Evolutionary conservation across 1,140 invertebrate genomes (phyloP).

Genomic region (Bathynomus jamesi): DNA sequence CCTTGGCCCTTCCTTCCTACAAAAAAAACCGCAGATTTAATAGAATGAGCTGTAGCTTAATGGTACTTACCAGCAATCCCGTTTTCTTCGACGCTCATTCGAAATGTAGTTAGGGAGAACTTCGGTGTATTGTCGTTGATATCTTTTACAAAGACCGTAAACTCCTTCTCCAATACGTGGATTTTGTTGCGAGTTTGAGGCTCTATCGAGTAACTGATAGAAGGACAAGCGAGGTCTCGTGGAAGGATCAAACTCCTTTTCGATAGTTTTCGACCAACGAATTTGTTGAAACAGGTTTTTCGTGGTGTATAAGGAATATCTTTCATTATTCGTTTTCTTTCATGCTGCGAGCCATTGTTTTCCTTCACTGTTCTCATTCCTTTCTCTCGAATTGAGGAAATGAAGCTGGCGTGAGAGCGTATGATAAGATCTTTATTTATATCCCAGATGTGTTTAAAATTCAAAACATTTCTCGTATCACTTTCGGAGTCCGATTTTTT

Average conservation of each 20-base stretch:
- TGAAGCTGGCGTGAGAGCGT: not conserved
- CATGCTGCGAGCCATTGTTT: too few relatives aligned
- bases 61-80: not conserved
- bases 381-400: not conserved
- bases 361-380: not conserved
- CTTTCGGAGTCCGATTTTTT: too few relatives aligned
- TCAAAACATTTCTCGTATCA: too few relatives aligned
- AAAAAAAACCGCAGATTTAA: too few relatives aligned
- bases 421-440: too few relatives aligned
- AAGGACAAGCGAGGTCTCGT: not conserved
- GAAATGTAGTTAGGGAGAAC: not conserved
- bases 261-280: not conserved
- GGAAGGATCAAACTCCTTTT: not conserved
- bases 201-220: not conserved
- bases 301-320: too few relatives aligned
- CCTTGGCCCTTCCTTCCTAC: too few relatives aligned
- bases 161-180: not conserved
- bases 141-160: not conserved
- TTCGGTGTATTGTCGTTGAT: not conserved
- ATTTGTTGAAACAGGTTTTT: not conserved
- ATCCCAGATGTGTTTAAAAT: too few relatives aligned
- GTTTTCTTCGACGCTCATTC: not conserved
- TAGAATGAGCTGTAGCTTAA: too few relatives aligned
- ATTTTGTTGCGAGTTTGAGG: not conserved
- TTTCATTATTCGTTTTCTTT: too few relatives aligned